Evolutionary conservation across 1,140 invertebrate species (phyloP), one percentile per base, ranked within the genome.

Genomic region (Ladona fulva): DNA sequence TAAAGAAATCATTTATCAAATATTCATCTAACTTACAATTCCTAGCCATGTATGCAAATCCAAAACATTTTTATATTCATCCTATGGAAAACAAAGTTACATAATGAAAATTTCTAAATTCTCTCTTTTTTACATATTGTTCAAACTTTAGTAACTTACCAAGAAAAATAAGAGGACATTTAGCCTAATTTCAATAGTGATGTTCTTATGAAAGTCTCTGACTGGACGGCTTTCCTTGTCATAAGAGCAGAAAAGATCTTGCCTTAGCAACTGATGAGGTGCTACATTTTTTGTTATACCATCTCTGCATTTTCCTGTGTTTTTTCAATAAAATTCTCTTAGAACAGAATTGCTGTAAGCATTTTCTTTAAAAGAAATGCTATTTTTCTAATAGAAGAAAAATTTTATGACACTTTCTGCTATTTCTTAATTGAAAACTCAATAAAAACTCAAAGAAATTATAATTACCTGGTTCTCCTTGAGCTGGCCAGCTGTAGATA

Each of bases 1-100:
- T 11, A 52, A 52, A 11, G 10, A 52, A 11, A 19, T 52, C 10
- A 52, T 10, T 19, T 52, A 19, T 10, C 19, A 52, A 52, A 11
- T 52, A 52, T 52, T 52, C 10, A 52, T 66, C 3, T 6, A 22
- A 83, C 83, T 83, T 78, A 85, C 84, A 16, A 84, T 76, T 3
- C 78, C 29, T 74, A 83, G 73, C 84, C 83, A 84, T 24, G 82
- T 74, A 25, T 85, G 82, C 42, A 85, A 42, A 1, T 80, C 80
- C 44, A 85, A 79, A 5, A 29, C 81, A 66, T 80, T 81, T 0
- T 75, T 75, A 25, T 80, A 74, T 42, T 81, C 81, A 10, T 83
- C 76, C 84, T 85, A 42, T 44, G 42, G 14, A 22, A 19, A 44
- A n/a, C 6, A 22, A 77, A 76, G 52, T 79, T 37, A 0, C 44